A percentile compares a stretch with the other conserved stretches of the same genome.
phyloP scores from a whole-genome alignment of 2,888 invertebrate species.

The Ophion ellenae region DNA sequence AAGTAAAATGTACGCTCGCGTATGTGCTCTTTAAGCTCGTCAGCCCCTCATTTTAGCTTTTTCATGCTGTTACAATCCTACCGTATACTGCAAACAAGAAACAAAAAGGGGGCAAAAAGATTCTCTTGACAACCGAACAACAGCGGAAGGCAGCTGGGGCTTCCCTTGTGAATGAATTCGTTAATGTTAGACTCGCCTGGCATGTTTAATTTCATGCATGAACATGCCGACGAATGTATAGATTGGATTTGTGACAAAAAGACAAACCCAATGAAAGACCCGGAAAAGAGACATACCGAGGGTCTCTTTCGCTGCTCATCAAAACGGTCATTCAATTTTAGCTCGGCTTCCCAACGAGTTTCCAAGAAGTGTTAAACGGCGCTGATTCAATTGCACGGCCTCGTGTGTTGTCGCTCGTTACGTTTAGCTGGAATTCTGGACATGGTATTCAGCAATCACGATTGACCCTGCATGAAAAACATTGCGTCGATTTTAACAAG shows the following conservation, averaged over 20 bases:
- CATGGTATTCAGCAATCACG: not conserved
- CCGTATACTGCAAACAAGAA: constrained; percentile 9
- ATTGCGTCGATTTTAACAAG: not conserved
- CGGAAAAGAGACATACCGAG: not conserved
- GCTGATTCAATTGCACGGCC: constrained; percentile 69
- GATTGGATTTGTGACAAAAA: constrained; percentile 13
- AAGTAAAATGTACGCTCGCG: constrained; percentile 36
- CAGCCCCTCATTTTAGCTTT: constrained; percentile 55
- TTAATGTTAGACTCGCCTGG: constrained; percentile 37
- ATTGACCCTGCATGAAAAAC: not conserved
- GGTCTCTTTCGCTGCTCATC: constrained; percentile 44
- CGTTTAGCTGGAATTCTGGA: constrained; percentile 17
- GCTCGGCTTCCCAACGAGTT: constrained; percentile 73
- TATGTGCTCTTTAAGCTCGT: constrained; percentile 63
- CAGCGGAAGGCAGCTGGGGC: not conserved
- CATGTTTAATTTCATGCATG: constrained; percentile 30
- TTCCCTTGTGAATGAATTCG: constrained; percentile 56
- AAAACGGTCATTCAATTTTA: constrained; percentile 71
- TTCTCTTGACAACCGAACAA: constrained; percentile 25
- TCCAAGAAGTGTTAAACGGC: constrained; percentile 73
- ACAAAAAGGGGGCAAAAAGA: constrained; percentile 1
- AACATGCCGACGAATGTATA: constrained; percentile 35
- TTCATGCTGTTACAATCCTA: constrained; percentile 44
- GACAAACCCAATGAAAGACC: constrained; percentile 15
- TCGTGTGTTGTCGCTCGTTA: constrained; percentile 24